Base-by-base conservation (phyloP, 2,888 invertebrate species). In the Lasioglossum pauxillum region DNA sequence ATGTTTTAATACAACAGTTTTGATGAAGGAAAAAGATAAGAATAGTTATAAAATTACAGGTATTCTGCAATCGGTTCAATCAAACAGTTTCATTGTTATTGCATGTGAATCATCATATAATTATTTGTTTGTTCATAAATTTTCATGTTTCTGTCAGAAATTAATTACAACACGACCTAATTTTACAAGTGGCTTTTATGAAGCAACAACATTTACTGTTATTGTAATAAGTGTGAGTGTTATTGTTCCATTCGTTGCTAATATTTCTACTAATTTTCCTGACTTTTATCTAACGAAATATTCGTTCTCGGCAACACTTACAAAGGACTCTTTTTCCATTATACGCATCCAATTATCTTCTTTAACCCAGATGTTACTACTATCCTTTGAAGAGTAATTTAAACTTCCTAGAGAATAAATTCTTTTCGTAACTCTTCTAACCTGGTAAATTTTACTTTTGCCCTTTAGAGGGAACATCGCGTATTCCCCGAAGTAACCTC, bases 361-460 rank as follows among this genome's bases (percentile, higher is more conserved):
- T 64, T 64, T 16, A 64, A 64, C 64, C 64, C 64, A 64, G 64
- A 64, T 64, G 31, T 64, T 64, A 31, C 64, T 64, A 64, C 64
- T 7, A 31, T 7, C 7, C 64, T 38, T 67, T 35, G 35, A 35
- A 67, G 19, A 67, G 67, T 35, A 67, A 67, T 67, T 67, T 67
- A 67, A 35, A 67, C 31, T 67, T 23, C 35, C 67, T 4, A 19
- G 35, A 67, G 67, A 67, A 35, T 19, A 35, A 19, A 67, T 35
- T 67, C 64, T 67, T 67, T 35, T 35, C 67, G 19, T 23, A 35
- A 38, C 67, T 35, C 35, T 19, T 19, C 19, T 67, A 67, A 67
- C 35, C 10, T 19, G 7, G 35, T 7, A 67, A 67, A 67, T 67
- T 31, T 67, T 67, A 67, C 23, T 67, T 38, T 35, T 19, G 19